Evolutionary conservation across 2,797 vertebrate genomes (phyloP).

Genomic region (Ataeniobius toweri): DNA sequence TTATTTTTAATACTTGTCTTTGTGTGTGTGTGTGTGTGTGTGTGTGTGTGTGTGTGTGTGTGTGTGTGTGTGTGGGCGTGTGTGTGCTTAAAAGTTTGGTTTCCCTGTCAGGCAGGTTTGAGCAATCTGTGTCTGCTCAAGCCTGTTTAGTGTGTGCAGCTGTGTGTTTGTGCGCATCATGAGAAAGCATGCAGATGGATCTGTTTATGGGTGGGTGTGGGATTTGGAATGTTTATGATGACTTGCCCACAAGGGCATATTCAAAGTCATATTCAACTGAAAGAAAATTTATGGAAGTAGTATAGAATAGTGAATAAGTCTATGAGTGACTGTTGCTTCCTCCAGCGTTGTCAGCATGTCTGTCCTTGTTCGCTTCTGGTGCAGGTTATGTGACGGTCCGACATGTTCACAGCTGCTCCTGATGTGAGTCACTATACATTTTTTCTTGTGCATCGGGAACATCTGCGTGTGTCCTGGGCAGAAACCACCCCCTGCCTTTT

Average conservation of each 20-base stretch:
- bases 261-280: slow-evolving; percentile 4
- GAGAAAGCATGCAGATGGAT: slow-evolving; percentile 12
- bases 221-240: slow-evolving; percentile 8
- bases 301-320: neutral
- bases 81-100: slow-evolving; percentile 34
- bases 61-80: slow-evolving; percentile 18
- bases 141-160: slow-evolving; percentile 43
- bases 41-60: slow-evolving; percentile 24
- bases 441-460: slow-evolving; percentile 22
- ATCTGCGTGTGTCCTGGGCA: slow-evolving; percentile 36
- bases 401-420: slow-evolving; percentile 29
- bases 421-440: slow-evolving; percentile 31
- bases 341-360: slow-evolving; percentile 7
- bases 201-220: neutral
- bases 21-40: slow-evolving; percentile 14
- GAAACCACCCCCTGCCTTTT: slow-evolving; percentile 61
- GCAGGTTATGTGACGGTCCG: slow-evolving; percentile 6
- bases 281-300: neutral
- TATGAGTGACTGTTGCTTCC: neutral
- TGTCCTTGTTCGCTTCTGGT: slow-evolving; percentile 1
- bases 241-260: slow-evolving; percentile 18
- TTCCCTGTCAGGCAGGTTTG: slow-evolving; percentile 49
- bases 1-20: slow-evolving; percentile 39
- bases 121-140: slow-evolving; percentile 52
- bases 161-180: slow-evolving; percentile 18